A percentile compares a stretch with the other conserved stretches of the same genome.
Evolutionary conservation across 2,113 vertebrate species (phyloP).

Genomic region (Macrotus californicus): DNA sequence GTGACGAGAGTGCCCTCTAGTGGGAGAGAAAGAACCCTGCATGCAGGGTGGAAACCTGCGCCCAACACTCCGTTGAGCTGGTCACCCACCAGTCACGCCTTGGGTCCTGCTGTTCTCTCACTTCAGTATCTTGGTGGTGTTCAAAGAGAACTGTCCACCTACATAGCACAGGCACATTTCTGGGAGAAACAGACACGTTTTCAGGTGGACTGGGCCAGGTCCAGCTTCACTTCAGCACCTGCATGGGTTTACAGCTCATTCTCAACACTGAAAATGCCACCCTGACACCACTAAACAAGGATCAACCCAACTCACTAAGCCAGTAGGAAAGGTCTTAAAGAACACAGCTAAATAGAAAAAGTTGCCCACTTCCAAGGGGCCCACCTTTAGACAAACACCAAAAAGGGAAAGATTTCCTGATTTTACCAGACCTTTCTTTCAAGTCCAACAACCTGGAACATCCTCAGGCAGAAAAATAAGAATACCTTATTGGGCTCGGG

Average conservation of each 20-base stretch:
- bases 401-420: constrained; percentile 43
- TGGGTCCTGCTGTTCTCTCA: background rate
- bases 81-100: background rate
- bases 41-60: background rate
- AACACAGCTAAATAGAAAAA: background rate
- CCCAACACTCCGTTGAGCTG: accelerated
- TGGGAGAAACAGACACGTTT: background rate
- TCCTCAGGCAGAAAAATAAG: constrained; percentile 40
- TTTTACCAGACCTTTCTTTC: constrained; percentile 47
- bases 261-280: background rate
- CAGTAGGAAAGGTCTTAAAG: background rate
- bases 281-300: background rate
- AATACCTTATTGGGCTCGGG: constrained; percentile 5
- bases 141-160: background rate
- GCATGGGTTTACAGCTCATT: background rate
- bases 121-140: background rate
- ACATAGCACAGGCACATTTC: background rate
- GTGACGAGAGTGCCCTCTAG: constrained; percentile 79
- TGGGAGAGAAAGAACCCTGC: constrained; percentile 6
- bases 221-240: background rate
- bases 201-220: background rate
- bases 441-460: background rate
- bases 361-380: background rate
- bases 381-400: constrained; percentile 4
- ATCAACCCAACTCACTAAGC: background rate